Base-by-base conservation (phyloP, 1,140 invertebrate species). In the Rhagoletis zephyria region DNA sequence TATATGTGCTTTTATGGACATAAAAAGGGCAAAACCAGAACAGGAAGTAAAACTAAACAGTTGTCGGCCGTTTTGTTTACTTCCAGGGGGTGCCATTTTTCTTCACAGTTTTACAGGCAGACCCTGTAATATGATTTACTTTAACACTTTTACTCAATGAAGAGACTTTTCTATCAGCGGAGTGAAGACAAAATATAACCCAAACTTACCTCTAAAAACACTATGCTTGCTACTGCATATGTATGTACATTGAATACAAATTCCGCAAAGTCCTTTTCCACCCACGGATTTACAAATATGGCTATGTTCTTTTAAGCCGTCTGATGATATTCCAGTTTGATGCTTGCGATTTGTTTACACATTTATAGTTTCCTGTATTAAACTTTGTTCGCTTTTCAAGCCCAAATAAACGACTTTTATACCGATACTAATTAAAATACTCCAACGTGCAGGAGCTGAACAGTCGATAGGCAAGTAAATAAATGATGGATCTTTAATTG, bases 401-500 rank as follows among this genome's bases (percentile, higher is more conserved):
- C 48, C 16, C 16, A 81, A 14, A 81, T 59, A 56, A 19, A 7
- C n/a, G 45, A 56, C 51, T 56, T 14, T 14, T 19, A 19, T 7
- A 30, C n/a, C 16, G 16, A 56, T 81, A 30, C 30, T 30, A 30
- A 30, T 30, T 30, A 30, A 30, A 30, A 30, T 30, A 30, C 30
- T 30, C 30, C 30, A 30, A 30, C 30, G 30, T 19, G 6, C n/a
- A 16, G n/a, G n/a, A n/a, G 14, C 4, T 30, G 45, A n/a, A 51
- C 67, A 51, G 40, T 7, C 16, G 48, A 81, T 6, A 81, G 45
- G 12, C 48, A 81, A 81, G n/a, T 81, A 81, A 81, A 81, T 56
- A 10, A 77, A 56, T 59, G 74, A 56, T 59, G 74, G 12, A 9
- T 81, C 1, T 81, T 74, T 74, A 74, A n/a, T 2, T 48, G 45